Base-by-base conservation (phyloP, 2,888 invertebrate species). In the Celastrina argiolus region DNA sequence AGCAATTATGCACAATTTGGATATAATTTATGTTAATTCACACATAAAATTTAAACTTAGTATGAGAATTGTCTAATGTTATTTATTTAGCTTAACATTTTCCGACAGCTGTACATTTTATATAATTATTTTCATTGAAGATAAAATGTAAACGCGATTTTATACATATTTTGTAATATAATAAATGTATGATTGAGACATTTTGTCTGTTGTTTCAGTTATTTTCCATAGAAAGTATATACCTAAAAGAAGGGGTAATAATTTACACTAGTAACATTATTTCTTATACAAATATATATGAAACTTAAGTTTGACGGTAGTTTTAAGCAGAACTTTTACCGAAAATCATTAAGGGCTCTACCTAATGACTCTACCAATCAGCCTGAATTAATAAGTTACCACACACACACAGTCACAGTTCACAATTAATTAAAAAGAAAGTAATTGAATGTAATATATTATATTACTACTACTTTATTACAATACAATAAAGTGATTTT, bases 141-240 rank as follows among this genome's bases (percentile, higher is more conserved):
- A 39, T 34, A 36, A 51, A 51, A 51, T 18, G 34, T 36, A 36
- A 59, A 34, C 10, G 59, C 34, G 34, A 61, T 61, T 61, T 61
- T 61, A 36, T 61, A 61, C 39, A 61, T 36, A 61, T 61, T 61
- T 61, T 61, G 7, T 61, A 61, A 61, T 22, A 61, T 61, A 61
- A 61, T 61, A 61, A 61, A 61, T 36, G 14, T 61, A 22, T 39
- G 6, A 61, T 61, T 10, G 22, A 61, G 34, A 39, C 22, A 18
- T 39, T 61, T 61, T 26, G 14, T 36, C n/a, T 39, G 8, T 31
- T 34, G 18, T 10, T 51, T 22, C 22, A 51, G 14, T 14, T 12
- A n/a, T 12, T 51, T 51, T 12, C 51, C 22, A 51, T 22, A 26
- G 26, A 51, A 22, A 22, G 51, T 12, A 51, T 51, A 51, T 18